Conservation (phyloP, 1,140 invertebrate genomes). For the Euschistus heros region DNA sequence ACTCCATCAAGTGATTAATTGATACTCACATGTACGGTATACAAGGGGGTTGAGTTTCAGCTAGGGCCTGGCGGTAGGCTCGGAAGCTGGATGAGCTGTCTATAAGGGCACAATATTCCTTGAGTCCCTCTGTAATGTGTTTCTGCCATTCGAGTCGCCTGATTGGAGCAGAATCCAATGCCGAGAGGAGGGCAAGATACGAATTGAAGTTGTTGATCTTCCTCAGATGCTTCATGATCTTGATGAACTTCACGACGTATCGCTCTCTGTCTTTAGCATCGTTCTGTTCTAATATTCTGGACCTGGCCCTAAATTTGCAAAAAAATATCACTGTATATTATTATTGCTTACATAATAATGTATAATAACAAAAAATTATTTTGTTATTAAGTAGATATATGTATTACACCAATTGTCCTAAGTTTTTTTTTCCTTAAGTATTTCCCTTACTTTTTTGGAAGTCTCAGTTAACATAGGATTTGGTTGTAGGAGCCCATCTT, state of each 20-base stretch:
- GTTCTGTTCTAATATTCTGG: slow-evolving; percentile 62
- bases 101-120: slow-evolving; percentile 89
- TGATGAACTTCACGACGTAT: slow-evolving; percentile 93
- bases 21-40: slow-evolving; percentile 92
- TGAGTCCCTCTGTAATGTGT: slow-evolving; percentile 80
- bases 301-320: slow-evolving; percentile 52
- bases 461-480: no score
- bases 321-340: no score
- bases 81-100: slow-evolving; percentile 93
- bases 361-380: no score
- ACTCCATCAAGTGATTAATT: background rate
- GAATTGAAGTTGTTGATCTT: slow-evolving; percentile 99
- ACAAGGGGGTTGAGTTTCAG: slow-evolving; percentile 90
- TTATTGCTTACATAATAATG: no score
- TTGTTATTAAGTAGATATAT: no score
- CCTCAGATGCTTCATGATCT: slow-evolving; percentile 94
- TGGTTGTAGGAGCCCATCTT: no score
- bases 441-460: no score
- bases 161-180: slow-evolving; percentile 92
- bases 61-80: slow-evolving; percentile 84
- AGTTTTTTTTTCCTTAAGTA: no score
- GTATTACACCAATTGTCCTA: no score
- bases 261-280: slow-evolving; percentile 91
- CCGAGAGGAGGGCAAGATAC: slow-evolving; percentile 90
- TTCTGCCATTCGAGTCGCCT: slow-evolving; percentile 90